Conservation (phyloP, 2,797 vertebrate species). For the Hyperoplus lanceolatus region DNA sequence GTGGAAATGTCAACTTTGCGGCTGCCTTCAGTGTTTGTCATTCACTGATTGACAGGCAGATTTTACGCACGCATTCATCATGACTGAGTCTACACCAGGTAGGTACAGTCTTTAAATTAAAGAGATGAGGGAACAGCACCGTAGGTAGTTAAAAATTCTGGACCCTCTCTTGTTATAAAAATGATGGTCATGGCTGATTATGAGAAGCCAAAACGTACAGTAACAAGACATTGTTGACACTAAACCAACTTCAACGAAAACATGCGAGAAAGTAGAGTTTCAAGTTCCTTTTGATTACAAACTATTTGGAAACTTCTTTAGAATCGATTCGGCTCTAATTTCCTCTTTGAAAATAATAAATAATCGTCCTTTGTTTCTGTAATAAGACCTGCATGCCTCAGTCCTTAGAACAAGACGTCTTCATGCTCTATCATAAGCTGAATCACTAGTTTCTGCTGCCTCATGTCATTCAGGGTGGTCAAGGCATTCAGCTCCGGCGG, state of each 20-base stretch:
- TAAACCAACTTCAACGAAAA: conserved; percentile 73
- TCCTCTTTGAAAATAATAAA: conserved; percentile 81
- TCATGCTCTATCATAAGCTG: conserved; percentile 99
- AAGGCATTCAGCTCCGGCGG: conserved; percentile 95
- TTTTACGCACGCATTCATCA: conserved; percentile 55
- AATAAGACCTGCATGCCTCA: conserved; percentile 17
- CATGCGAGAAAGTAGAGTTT: conserved; percentile 87
- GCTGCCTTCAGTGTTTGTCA: conserved; percentile 54
- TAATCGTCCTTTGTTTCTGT: conserved; percentile 70
- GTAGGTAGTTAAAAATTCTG: conserved; percentile 51
- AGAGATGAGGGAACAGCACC: conserved; percentile 48
- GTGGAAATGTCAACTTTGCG: conserved; percentile 29
- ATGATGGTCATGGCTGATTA: conserved; percentile 53
- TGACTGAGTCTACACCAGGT: conserved; percentile 80
- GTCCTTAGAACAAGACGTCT: conserved; percentile 94
- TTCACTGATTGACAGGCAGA: conserved; percentile 69
- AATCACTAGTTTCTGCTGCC: conserved; percentile 97
- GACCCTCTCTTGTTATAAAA: conserved; percentile 54
- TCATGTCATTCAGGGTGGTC: conserved; percentile 96
- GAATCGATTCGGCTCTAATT: conserved; percentile 77
- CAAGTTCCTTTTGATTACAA: conserved; percentile 77
- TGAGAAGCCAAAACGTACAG: conserved; percentile 60
- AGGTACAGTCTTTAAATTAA: conserved; percentile 65
- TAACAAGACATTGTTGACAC: conserved; percentile 73
- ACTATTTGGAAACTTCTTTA: conserved; percentile 63